phyloP scores from a whole-genome alignment of 64 coral and sea anemone genomes.

The Anthopleura sola region DNA sequence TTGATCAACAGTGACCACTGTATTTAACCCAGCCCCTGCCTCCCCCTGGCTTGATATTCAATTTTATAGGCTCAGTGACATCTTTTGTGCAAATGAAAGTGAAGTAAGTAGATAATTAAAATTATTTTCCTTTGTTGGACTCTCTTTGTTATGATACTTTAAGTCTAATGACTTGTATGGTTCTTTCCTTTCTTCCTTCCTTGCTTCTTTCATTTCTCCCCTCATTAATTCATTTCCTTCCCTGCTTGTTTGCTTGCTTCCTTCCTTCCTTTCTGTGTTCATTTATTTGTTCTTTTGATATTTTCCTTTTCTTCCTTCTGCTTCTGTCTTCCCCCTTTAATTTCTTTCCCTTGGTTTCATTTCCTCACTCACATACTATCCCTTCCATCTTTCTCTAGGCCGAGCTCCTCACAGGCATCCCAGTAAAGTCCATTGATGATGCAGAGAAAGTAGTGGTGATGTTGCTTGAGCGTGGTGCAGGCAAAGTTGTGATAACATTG shows the following conservation, averaged over 20 bases:
- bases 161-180: no score
- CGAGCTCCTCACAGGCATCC: constrained; percentile 84
- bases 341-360: not conserved
- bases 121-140: no score
- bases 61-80: constrained; percentile 90
- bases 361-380: not conserved
- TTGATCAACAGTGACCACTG: constrained; percentile 64
- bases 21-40: constrained; percentile 90
- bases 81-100: constrained; percentile 96
- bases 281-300: no score
- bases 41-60: constrained; percentile 82
- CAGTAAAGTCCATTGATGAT: constrained; percentile 76
- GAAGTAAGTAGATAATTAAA: constrained; percentile 49
- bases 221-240: no score
- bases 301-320: not conserved
- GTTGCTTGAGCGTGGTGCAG: constrained; percentile 83
- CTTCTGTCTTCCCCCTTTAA: not conserved
- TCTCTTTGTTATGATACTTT: not conserved
- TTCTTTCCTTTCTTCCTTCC: no score
- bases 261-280: no score
- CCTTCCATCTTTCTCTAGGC: constrained; percentile 38
- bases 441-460: constrained; percentile 86
- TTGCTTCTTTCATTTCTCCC: no score
- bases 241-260: no score
- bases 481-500: constrained; percentile 75